Percentiles rank a stretch among this genome's conserved stretches.
phyloP scores from a whole-genome alignment of 1,140 invertebrate species.

The Apis dorsata region DNA sequence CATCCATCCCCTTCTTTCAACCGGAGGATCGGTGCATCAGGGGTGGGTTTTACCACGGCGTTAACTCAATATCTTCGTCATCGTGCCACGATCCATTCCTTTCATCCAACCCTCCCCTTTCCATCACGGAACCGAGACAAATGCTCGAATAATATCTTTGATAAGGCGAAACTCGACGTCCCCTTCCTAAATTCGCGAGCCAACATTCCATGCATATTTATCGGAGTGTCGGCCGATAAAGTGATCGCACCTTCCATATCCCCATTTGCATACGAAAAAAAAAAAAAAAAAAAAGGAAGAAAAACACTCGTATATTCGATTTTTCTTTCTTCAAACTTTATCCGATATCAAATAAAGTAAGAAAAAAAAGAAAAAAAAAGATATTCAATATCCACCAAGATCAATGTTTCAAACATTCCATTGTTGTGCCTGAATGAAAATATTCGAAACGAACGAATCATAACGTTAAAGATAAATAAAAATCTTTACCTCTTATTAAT shows the following conservation, averaged over 20 bases:
- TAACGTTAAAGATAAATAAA: too few species aligned
- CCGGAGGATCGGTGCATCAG: conserved; percentile 45
- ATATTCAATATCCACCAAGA: conserved; percentile 6
- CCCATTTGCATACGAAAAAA: background rate
- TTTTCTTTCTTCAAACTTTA: background rate
- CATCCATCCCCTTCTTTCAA: conserved; percentile 4
- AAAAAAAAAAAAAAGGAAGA: too few species aligned
- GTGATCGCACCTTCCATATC: background rate
- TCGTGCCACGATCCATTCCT: conserved; percentile 56
- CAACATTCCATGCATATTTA: conserved; percentile 32
- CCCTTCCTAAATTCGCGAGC: background rate
- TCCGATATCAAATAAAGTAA: background rate
- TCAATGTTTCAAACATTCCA: background rate
- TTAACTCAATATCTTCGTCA: conserved; percentile 64
- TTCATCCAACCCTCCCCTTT: conserved; percentile 34
- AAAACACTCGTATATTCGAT: background rate
- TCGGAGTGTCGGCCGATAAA: background rate
- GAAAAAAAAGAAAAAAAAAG: too few species aligned
- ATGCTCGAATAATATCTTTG: conserved; percentile 33
- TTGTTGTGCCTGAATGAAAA: background rate
- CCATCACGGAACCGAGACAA: conserved; percentile 39
- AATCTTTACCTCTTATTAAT: too few species aligned
- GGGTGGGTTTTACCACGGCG: conserved; percentile 56
- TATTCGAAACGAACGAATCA: too few species aligned
- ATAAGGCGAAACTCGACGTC: conserved; percentile 5